Percentiles rank a stretch among this genome's conserved stretches.
Conservation (phyloP, 2,113 vertebrate species). For the Beaufortia kweichowensis region DNA sequence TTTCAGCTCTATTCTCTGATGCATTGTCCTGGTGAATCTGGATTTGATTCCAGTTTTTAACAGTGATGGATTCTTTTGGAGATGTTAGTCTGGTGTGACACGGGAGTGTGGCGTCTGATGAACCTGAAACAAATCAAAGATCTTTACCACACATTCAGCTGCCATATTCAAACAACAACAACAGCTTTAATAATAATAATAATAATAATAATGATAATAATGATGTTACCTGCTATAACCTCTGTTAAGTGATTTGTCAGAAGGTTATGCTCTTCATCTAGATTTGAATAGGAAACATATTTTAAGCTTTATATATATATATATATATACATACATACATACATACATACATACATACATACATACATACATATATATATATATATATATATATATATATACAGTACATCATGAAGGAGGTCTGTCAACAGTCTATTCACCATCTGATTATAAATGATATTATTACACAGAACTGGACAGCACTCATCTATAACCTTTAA, state of each 20-base stretch:
- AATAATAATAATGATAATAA: background rate
- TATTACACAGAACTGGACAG: no score
- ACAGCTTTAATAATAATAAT: background rate
- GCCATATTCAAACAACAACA: background rate
- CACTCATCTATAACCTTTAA: no score
- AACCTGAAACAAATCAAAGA: background rate
- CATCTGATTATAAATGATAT: no score
- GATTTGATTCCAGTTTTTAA: background rate
- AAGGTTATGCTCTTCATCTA: background rate
- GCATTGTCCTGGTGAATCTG: background rate
- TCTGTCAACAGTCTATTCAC: no score
- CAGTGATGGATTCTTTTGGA: background rate
- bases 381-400: no score
- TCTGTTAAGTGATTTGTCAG: background rate
- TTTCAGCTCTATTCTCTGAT: background rate
- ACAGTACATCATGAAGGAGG: no score
- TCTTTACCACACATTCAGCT: background rate
- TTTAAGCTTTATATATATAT: background rate
- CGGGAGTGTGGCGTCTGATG: constrained; percentile 5
- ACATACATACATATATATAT: no score
- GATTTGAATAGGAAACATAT: background rate
- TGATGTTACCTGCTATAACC: background rate
- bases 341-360: background rate
- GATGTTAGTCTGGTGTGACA: background rate
- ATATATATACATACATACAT: background rate